phyloP scores from a whole-genome alignment of 2,888 invertebrate genomes.

The Apamea anceps region DNA sequence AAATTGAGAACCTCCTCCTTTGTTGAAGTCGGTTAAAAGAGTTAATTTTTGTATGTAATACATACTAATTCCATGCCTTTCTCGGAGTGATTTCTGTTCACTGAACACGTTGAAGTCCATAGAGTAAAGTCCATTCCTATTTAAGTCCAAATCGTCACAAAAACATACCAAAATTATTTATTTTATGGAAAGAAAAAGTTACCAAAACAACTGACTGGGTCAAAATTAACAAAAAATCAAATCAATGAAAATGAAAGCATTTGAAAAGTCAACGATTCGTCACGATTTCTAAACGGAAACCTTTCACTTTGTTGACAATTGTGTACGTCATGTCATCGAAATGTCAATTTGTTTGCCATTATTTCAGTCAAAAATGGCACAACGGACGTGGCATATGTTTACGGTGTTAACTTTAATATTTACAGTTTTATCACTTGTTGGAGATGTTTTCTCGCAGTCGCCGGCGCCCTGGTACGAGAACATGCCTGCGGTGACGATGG shows the following conservation, averaged over 20 bases:
- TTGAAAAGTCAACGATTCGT: background rate
- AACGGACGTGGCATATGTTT: slow-evolving; percentile 89
- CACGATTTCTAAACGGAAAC: slow-evolving; percentile 34
- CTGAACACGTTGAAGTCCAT: background rate
- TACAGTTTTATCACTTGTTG: slow-evolving; percentile 87
- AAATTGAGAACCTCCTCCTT: too few relatives aligned
- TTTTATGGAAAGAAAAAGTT: background rate
- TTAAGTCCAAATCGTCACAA: slow-evolving; percentile 1
- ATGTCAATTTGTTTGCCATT: slow-evolving; percentile 58
- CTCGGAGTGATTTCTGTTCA: background rate
- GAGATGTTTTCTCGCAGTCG: slow-evolving; percentile 87
- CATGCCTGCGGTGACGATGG: slow-evolving; percentile 97
- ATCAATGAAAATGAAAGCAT: background rate
- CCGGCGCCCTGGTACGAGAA: slow-evolving; percentile 95
- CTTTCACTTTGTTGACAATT: slow-evolving; percentile 50
- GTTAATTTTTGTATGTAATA: too few relatives aligned
- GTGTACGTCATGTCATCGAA: slow-evolving; percentile 43
- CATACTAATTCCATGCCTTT: background rate
- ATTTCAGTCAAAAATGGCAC: slow-evolving; percentile 82
- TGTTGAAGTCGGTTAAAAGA: too few relatives aligned
- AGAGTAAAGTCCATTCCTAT: too few relatives aligned
- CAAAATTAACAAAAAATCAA: background rate
- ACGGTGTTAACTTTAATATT: slow-evolving; percentile 85
- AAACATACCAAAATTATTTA: background rate
- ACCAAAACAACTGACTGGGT: background rate